Evolutionary conservation across 2,113 vertebrate genomes (phyloP).

Genomic region (Nothobranchius kuhntae): DNA sequence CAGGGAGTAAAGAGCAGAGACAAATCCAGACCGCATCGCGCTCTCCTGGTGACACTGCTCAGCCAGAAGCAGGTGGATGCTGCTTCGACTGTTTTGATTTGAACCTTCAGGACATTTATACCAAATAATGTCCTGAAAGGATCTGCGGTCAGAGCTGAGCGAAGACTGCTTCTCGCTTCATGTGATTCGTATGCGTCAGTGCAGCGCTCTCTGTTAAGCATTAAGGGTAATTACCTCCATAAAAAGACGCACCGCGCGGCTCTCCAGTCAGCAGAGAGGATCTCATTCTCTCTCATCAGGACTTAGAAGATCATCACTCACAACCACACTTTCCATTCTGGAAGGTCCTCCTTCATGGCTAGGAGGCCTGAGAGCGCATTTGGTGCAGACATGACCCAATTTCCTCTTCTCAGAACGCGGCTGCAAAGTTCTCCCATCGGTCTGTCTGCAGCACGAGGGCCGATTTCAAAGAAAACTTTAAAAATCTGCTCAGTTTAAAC

Average conservation of each 20-base stretch:
- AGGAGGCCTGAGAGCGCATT: constrained; percentile 1
- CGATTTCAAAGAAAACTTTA: constrained; percentile 25
- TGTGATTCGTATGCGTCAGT: constrained; percentile 74
- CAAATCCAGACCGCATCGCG: background rate
- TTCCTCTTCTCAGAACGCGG: constrained; percentile 1
- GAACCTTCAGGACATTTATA: no score
- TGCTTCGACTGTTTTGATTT: no score
- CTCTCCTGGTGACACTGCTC: background rate
- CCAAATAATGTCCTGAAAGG: constrained; percentile 1
- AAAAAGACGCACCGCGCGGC: constrained; percentile 62
- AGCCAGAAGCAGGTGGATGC: background rate
- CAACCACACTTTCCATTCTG: constrained; percentile 37
- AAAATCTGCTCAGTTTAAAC: background rate
- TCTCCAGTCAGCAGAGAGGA: constrained; percentile 42
- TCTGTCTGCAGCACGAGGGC: constrained; percentile 8
- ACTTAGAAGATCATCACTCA: constrained; percentile 17
- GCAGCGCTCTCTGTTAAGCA: constrained; percentile 73
- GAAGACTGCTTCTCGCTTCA: constrained; percentile 40
- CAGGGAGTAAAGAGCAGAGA: no score
- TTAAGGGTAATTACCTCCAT: constrained; percentile 77
- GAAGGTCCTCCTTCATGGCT: constrained; percentile 20
- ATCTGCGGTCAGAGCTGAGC: constrained; percentile 50
- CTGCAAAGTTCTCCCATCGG: constrained; percentile 1
- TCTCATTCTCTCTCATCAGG: constrained; percentile 29
- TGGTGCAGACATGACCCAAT: constrained; percentile 3